Base-by-base conservation (phyloP, 2,113 vertebrate genomes). In the Epinephelus lanceolatus region DNA sequence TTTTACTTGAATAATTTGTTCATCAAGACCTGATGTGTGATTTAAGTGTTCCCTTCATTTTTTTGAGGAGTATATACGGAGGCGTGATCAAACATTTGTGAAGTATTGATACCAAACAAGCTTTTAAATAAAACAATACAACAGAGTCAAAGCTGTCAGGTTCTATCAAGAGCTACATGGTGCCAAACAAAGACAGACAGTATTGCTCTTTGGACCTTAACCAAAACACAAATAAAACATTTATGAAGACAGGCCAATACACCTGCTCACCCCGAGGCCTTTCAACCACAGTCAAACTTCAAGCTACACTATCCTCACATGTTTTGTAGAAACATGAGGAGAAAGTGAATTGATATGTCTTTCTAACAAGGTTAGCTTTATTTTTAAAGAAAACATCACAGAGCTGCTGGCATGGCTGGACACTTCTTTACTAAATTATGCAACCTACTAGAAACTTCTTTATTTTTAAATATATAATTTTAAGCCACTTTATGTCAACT, bases 231-330 rank as follows among this genome's bases (percentile, higher is more conserved):
- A 14, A 18, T 68, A 18, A 81, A 84, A 49, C 23, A 75, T 84
- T 84, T 67, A 52, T 84, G 59, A 83, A 57, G 53, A 52, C 17
- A 23, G 51, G 55, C 71, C 86, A 45, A 71, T 78, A 83, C 15
- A 3, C 33, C 27, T 69, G 55, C 8, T 77, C 59, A 60, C 23
- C 37, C 47, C 23, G 72, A 77, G 42, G 59, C 18, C 37, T 9
- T 60, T 65, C 5, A 37, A 40, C 15, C 33, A 52, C 68, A 68
- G 57, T 52, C 51, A 37, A 69, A 55, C 21, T 59, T 21, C 10
- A 37, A 37, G 1, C 8, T 45, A 45, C 42, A 15, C 47, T 49
- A 15, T 5, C 66, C 40, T 23, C 56, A 1, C 33, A 37, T 51
- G n/a, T 45, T 66, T n/a, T 11, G 14, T 23, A 71, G 27, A 71